Conservation (phyloP, 2,888 invertebrate species). For the Zhuqinia jingwanae region DNA sequence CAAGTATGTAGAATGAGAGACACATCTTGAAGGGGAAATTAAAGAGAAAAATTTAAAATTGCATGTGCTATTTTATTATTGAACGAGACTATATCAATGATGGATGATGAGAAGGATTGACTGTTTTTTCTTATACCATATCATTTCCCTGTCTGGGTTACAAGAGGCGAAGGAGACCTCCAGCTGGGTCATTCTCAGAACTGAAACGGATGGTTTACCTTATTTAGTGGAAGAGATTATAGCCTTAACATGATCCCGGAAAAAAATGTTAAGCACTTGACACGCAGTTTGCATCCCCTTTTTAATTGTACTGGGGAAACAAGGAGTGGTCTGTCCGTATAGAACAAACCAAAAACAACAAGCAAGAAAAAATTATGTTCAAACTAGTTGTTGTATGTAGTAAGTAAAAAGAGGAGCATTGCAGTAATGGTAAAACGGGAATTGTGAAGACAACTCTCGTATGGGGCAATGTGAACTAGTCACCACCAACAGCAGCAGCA, state of each 20-base stretch:
- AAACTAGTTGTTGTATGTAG: not conserved
- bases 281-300: not conserved
- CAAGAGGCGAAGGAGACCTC: not conserved
- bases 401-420: not conserved
- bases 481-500: not conserved
- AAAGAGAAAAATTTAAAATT: too few relatives aligned
- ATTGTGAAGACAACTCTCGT: not conserved
- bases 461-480: not conserved
- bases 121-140: not conserved
- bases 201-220: not conserved
- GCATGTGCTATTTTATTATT: not conserved
- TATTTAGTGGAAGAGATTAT: constrained; percentile 21
- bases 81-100: not conserved
- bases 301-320: not conserved
- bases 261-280: not conserved
- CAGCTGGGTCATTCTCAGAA: not conserved
- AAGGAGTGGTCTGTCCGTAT: not conserved
- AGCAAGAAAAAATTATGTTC: not conserved
- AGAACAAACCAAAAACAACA: not conserved
- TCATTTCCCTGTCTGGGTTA: not conserved
- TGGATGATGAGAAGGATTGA: not conserved
- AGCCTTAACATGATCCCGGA: not conserved
- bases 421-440: not conserved
- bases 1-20: too few relatives aligned
- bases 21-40: too few relatives aligned